Conservation (phyloP, 2,113 vertebrate species). For the Probosciger aterrimus region DNA sequence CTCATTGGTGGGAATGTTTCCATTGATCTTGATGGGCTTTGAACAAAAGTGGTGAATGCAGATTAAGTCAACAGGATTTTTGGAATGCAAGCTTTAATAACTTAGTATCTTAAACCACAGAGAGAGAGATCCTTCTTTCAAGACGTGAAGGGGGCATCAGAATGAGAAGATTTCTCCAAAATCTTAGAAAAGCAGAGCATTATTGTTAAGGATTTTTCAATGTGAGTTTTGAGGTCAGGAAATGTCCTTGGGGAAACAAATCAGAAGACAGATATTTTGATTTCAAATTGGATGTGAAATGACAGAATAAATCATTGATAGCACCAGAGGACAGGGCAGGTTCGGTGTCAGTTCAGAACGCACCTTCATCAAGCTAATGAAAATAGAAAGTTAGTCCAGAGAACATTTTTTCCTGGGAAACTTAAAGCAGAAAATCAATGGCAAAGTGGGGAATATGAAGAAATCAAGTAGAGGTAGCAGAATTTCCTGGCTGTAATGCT, state of each 20-base stretch:
- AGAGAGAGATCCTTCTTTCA: background rate
- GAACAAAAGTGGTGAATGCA: background rate
- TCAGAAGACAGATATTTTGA: background rate
- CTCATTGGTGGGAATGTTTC: background rate
- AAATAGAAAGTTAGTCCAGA: background rate
- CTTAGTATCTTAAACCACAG: background rate
- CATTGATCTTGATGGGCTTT: background rate
- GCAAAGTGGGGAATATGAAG: background rate
- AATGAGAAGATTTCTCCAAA: background rate
- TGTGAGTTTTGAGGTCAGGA: background rate
- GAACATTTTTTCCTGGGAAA: background rate
- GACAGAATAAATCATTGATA: background rate
- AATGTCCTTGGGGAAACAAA: background rate
- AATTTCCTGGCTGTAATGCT: background rate
- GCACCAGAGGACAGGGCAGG: background rate
- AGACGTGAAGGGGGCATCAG: background rate
- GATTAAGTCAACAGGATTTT: background rate
- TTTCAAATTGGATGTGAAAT: background rate
- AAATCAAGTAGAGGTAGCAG: background rate
- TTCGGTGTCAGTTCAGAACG: background rate
- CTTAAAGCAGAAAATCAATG: background rate
- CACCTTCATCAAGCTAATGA: background rate
- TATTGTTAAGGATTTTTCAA: background rate
- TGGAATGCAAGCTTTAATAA: background rate
- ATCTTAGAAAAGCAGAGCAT: background rate